Base-by-base conservation (phyloP, 2,113 vertebrate species). In the Casuarius casuarius region DNA sequence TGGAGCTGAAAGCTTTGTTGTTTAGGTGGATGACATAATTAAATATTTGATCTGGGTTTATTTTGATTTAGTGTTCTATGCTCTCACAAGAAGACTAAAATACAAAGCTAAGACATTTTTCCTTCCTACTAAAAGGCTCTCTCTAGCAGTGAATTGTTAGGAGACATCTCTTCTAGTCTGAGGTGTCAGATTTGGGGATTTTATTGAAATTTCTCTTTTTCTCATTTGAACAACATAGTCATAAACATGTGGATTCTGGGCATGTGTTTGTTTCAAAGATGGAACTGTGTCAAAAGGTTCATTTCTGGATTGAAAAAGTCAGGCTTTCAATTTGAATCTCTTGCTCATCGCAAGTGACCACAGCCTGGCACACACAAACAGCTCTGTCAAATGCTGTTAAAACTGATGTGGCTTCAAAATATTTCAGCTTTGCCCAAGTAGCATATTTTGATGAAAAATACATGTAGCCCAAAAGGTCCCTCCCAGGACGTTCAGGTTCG, bases 181-280 rank as follows among this genome's bases (percentile, higher is more conserved):
- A 46, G 22, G 4, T 23, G 16, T n/a, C 74, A 70, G 22, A 11
- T 70, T 62, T 63, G 51, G 46, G 28, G 0, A 5, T n/a, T 29
- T 48, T 59, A 22, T 28, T 44, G 71, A 70, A 58, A 28, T 38
- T 18, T 5, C 26, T 11, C 10, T 4, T 13, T 49, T 56, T 40
- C 28, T 56, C 31, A 7, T 17, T 25, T 26, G 80, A 73, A 6
- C 11, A 14, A 42, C 29, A 20, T 12, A 3, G 2, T 38, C 62
- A 12, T 48, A 31, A 16, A 1, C 11, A 5, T 1, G 4, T 5
- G 31, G 6, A 2, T 65, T 44, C 48, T 65, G 46, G 12, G 12
- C 2, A 4, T 35, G 59, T 58, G 72, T 31, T n/a, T 9, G 52
- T 76, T 46, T 46, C 93, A 29, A 26, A 25, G 77, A 58, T 59